Evolutionary conservation across 1,140 invertebrate species (phyloP).

Genomic region (Cepaea nemoralis): DNA sequence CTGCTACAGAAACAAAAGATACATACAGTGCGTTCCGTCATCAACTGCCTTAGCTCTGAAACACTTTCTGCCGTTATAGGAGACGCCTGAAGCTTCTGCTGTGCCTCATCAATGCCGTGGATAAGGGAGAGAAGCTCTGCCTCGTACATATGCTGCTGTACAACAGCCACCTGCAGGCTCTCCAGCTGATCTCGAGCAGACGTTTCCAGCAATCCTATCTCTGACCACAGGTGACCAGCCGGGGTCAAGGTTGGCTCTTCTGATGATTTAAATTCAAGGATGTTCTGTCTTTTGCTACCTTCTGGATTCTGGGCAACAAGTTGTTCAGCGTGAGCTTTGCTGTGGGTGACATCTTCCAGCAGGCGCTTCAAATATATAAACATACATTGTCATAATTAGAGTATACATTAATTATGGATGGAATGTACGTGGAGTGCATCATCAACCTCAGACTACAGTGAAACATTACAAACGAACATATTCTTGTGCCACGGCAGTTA

Average conservation of each 20-base stretch:
- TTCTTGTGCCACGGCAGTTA: no score
- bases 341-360: conserved; percentile 60
- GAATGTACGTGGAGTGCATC: no score
- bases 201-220: conserved; percentile 61
- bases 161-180: conserved; percentile 80
- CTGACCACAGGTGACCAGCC: conserved; percentile 48
- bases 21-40: conserved; percentile 92
- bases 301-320: conserved; percentile 52
- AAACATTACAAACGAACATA: no score
- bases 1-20: no score
- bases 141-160: conserved; percentile 76
- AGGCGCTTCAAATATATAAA: conserved; percentile 52
- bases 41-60: conserved; percentile 85
- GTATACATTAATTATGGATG: no score
- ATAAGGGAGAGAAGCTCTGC: conserved; percentile 58
- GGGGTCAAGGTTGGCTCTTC: conserved; percentile 47
- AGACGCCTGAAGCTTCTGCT: conserved; percentile 85
- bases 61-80: conserved; percentile 85
- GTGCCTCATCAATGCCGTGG: conserved; percentile 86
- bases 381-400: no score
- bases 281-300: conserved; percentile 21
- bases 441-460: no score
- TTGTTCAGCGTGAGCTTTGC: conserved; percentile 56
- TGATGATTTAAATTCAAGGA: conserved; percentile 42
- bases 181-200: conserved; percentile 55